Percentiles rank a stretch among this genome's conserved stretches.
phyloP scores from a whole-genome alignment of 2,888 invertebrate genomes.

The Amblyjoppa proteus region DNA sequence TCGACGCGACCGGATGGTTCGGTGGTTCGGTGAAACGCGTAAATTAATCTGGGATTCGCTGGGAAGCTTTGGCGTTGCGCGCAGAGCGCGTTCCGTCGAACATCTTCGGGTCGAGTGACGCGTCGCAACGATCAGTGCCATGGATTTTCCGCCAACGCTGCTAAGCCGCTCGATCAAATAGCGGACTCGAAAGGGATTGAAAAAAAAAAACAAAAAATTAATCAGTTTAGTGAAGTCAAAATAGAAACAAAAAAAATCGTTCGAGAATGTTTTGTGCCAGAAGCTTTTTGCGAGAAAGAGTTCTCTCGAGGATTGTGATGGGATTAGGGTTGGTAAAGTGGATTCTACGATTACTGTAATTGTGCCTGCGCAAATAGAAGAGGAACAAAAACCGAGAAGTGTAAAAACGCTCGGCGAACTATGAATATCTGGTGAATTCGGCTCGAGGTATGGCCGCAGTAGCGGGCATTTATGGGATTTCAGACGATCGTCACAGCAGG shows the following conservation, averaged over 20 bases:
- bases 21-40: slow-evolving; percentile 30
- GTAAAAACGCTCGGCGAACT: slow-evolving; percentile 49
- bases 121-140: slow-evolving; percentile 8
- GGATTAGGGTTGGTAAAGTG: slow-evolving; percentile 19
- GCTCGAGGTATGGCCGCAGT: slow-evolving; percentile 83
- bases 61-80: slow-evolving; percentile 26
- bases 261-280: slow-evolving; percentile 3
- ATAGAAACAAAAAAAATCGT: not conserved
- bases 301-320: slow-evolving; percentile 36
- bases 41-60: slow-evolving; percentile 49
- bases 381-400: slow-evolving; percentile 11
- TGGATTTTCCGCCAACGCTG: not conserved
- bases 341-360: slow-evolving; percentile 1
- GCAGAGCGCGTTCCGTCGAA: not conserved
- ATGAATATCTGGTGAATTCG: slow-evolving; percentile 66
- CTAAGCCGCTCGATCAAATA: not conserved
- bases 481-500: slow-evolving; percentile 81
- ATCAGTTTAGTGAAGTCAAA: not conserved
- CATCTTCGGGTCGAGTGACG: not conserved
- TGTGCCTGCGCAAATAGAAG: slow-evolving; percentile 23
- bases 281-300: slow-evolving; percentile 20
- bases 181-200: not conserved
- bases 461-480: slow-evolving; percentile 83
- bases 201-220: not conserved
- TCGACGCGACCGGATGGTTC: slow-evolving; percentile 29